Evolutionary conservation across 2,888 invertebrate species (phyloP), one percentile per base, ranked within the genome.

Genomic region (Parasteatoda lunata): DNA sequence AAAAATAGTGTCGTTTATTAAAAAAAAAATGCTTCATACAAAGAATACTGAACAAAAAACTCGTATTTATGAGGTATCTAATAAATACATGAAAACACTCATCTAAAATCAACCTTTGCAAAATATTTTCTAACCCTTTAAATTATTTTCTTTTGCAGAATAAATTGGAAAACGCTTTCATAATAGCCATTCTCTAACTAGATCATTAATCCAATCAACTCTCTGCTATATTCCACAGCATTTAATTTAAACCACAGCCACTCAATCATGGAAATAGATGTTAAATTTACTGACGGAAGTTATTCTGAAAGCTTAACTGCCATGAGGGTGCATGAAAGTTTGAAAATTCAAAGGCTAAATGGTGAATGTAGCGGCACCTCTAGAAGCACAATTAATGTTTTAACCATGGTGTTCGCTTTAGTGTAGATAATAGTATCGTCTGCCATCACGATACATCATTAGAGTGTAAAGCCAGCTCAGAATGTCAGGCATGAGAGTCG

Each of bases 401-500:
- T 54, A 54, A 11, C 54, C 54, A 54, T 3, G 54, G 54, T 54
- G 4, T 13, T 54, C 54, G 13, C 54, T 54, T 54, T 54, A 54
- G 54, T 4, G 54, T 13, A 54, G 54, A 54, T 54, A 54, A 54
- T 54, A 13, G 54, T 13, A 13, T 54, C 54, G 54, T 54, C 54
- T 54, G 8, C 54, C 13, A 54, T 54, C 54, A 5, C 13, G 54
- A 54, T 54, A 54, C 54, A 54, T 54, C 54, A 54, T 54, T 54
- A 54, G 54, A 54, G 54, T 54, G 13, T 54, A 54, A 54, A 54
- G 54, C 54, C 54, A 54, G 54, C 54, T 54, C 54, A 54, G 13
- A 54, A 54, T 13, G 54, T 54, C 54, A 54, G 54, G 54, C 54
- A 4, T 8, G 54, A 54, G 54, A 54, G 54, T 77, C 77, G 52